Percentiles rank a stretch among this genome's conserved stretches.
phyloP scores from a whole-genome alignment of 2,888 invertebrate species.

The Frankliniella intonsa region DNA sequence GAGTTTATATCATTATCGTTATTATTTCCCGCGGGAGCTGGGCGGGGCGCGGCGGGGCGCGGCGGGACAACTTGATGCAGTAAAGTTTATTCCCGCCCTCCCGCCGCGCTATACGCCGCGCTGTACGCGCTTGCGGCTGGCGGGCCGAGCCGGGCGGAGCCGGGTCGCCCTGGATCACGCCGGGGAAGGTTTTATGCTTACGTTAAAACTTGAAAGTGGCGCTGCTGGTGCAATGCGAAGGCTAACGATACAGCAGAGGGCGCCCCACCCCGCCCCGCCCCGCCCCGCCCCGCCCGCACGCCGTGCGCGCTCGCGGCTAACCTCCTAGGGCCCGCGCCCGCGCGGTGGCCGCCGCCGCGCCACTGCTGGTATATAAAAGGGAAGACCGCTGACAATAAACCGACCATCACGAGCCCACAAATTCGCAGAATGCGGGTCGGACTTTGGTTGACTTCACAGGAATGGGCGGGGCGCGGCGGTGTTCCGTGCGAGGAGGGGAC shows the following conservation, averaged over 20 bases:
- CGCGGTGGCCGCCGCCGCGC: too few species aligned
- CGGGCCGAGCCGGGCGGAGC: neutral
- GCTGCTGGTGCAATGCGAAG: neutral
- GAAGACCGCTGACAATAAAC: neutral
- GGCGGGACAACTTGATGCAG: too few species aligned
- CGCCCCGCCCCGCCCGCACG: neutral
- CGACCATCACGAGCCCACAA: constrained; percentile 5
- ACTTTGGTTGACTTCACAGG: neutral
- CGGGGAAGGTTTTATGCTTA: neutral
- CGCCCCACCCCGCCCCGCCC: neutral
- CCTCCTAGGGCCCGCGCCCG: too few species aligned
- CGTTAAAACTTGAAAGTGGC: neutral
- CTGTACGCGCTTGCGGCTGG: neutral
- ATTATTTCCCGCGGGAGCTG: neutral
- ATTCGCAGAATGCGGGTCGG: constrained; percentile 18
- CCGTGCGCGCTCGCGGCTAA: neutral
- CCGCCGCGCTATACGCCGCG: too few species aligned
- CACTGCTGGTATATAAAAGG: neutral
- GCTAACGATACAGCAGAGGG: neutral
- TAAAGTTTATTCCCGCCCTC: too few species aligned
- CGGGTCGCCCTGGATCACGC: neutral
- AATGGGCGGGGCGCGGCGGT: neutral
- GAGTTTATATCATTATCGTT: neutral
- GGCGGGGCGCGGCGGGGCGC: too few species aligned
- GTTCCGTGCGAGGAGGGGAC: neutral